Base-by-base conservation (phyloP, 2,888 invertebrate species). In the Mythimna loreyi region DNA sequence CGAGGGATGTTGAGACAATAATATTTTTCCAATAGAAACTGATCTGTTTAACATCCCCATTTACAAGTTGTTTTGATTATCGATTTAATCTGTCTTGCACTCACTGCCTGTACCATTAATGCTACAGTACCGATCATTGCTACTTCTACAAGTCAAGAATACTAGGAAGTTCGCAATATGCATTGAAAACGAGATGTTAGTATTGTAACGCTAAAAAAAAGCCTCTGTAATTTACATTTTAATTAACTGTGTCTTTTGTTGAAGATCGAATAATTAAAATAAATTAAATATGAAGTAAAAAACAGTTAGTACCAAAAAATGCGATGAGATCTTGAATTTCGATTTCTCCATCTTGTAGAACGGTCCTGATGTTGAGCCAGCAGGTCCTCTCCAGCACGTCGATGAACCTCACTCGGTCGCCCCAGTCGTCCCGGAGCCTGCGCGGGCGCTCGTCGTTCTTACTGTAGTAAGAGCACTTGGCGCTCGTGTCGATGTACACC, bases 311-410 rank as follows among this genome's bases (percentile, higher is more conserved):
- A 96, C 96, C 96, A 80, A 96, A 91, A 88, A 94, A 96, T 71
- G 92, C 94, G 78, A 92, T 92, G 85, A 96, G 92, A 89, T 96
- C 96, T 87, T 96, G 96, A 74, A 94, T 92, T 91, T 96, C 96
- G 69, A 93, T 89, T 75, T 93, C 93, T 56, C 92, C 93, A 87
- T 95, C 92, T 69, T 91, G 89, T 47, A 93, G 82, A 19, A 95
- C 90, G 2, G 96, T 95, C 77, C 94, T 91, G 72, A 95, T 89
- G 84, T 87, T 93, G 81, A 93, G 91, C 94, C 92, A 94, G 85
- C 91, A 92, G 50, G 87, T 88, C 45, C 92, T 90, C 81, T 95
- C 93, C 71, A 93, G 82, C 19, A 91, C 91, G 62, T 93, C 91
- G 56, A 95, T 91, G 71, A 92, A 86, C 69, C 91, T 89, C 68